Evolutionary conservation across 2,888 invertebrate genomes (phyloP).

Genomic region (Folsomia candida): DNA sequence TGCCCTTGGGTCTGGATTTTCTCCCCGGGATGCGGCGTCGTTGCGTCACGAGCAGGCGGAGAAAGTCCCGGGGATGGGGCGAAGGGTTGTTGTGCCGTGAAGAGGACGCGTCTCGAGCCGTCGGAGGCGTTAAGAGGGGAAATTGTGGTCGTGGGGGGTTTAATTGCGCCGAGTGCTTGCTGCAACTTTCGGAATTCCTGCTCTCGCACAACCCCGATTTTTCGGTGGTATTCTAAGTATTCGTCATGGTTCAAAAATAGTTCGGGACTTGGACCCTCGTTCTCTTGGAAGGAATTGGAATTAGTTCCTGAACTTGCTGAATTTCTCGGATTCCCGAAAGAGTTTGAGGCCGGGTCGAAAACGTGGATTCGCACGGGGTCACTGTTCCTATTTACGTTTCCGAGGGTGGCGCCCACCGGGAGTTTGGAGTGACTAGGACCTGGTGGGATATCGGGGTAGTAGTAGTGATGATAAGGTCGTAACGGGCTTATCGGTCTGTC

Average conservation of each 20-base stretch:
- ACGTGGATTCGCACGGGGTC: slow-evolving; percentile 32
- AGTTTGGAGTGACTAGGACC: slow-evolving; percentile 36
- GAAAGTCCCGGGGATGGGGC: slow-evolving; percentile 31
- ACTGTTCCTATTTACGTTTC: slow-evolving; percentile 11
- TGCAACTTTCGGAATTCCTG: slow-evolving; percentile 18
- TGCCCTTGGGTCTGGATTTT: neutral
- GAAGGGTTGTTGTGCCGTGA: slow-evolving; percentile 37
- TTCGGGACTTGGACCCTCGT: slow-evolving; percentile 38
- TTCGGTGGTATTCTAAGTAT: slow-evolving; percentile 46
- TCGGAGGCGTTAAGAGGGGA: neutral
- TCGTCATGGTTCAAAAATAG: slow-evolving; percentile 47
- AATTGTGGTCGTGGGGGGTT: neutral
- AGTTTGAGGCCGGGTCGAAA: slow-evolving; percentile 34
- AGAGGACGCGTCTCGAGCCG: slow-evolving; percentile 30
- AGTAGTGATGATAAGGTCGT: slow-evolving; percentile 23
- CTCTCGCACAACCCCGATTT: slow-evolving; percentile 38
- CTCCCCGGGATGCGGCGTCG: neutral
- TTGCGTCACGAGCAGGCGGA: slow-evolving; percentile 21
- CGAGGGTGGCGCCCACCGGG: slow-evolving; percentile 24
- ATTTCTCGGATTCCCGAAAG: slow-evolving; percentile 33
- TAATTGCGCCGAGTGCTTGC: neutral
- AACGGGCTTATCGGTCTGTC: slow-evolving; percentile 34
- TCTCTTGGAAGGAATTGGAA: slow-evolving; percentile 27
- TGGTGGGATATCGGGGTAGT: slow-evolving; percentile 25
- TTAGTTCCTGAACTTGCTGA: slow-evolving; percentile 17